These are phyloP conservation scores for Castor canadensis DNA, from an alignment of 2,113 vertebrate species.

Conservation along the genomic window DNA sequence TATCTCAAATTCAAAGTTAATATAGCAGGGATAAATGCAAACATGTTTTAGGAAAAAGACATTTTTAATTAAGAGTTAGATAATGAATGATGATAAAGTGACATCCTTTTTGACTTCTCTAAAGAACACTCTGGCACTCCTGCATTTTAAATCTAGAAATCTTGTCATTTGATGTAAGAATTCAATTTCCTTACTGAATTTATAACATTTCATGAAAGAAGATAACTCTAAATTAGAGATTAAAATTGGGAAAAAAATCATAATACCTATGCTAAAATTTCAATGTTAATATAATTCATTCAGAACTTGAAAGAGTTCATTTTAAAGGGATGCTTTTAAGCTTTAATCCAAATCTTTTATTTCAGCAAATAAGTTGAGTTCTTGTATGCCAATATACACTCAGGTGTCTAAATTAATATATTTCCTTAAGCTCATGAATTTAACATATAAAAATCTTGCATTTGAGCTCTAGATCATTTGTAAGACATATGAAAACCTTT, in stretches of 20 bases:
- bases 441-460: slow-evolving; percentile 3
- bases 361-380: slow-evolving; percentile 44
- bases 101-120: not conserved
- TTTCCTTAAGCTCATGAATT: slow-evolving; percentile 57
- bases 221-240: not conserved
- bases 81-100: not conserved
- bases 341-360: slow-evolving; percentile 35
- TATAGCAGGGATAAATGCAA: not conserved
- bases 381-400: slow-evolving; percentile 44
- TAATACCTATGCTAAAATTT: slow-evolving; percentile 8
- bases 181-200: slow-evolving; percentile 21
- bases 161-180: not conserved
- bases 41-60: not conserved
- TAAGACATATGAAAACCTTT: not conserved
- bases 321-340: slow-evolving; percentile 39
- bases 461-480: not conserved
- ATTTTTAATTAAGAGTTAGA: slow-evolving; percentile 35
- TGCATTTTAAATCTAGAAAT: slow-evolving; percentile 4
- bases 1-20: not conserved
- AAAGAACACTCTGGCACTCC: not conserved
- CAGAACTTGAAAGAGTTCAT: slow-evolving; percentile 45
- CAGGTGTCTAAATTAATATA: not conserved
- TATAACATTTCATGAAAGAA: not conserved
- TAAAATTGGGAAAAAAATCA: not conserved
- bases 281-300: slow-evolving; percentile 64